Base-by-base conservation (phyloP, 2,888 invertebrate species). In the Troides oblongomaculatus region DNA sequence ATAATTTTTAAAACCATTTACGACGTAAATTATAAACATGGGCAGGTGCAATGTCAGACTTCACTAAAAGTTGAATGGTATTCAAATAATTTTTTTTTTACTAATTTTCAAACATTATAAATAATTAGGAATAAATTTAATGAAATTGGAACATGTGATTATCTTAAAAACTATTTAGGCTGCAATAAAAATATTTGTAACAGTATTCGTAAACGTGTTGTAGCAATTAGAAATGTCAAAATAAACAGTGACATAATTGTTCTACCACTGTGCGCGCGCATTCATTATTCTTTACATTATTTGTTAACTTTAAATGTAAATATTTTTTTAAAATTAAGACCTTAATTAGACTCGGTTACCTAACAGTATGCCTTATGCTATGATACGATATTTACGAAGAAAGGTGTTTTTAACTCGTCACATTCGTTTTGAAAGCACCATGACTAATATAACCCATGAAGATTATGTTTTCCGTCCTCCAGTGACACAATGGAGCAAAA, bases 391-490 rank as follows among this genome's bases (percentile, higher is more conserved):
- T 77, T 84, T 92, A 75, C 89, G 92, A 69, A 89, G 86, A 62
- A 84, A 86, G 64, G 83, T 83, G 66, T 69, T 84, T 63, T 76
- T 89, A 77, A 78, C 85, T 12, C 85, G 86, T 70, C 88, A 86
- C 83, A 84, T 88, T 72, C 84, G 91, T 4, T 70, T 81, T 8
- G 92, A 92, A 81, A 86, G 86, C 21, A 89, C 89, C 72, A 82
- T 90, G 87, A 88, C 86, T 62, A 91, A 86, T 77, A 74, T 88
- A 67, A 91, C 89, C 70, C 89, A 88, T 68, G 92, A 90, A 83
- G 91, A 91, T 74, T 86, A 89, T 71, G 81, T 88, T 75, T 88
- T 92, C 80, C 84, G 87, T 53, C 91, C 92, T 83, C 89, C 92
- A 43, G 74, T 90, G 63, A 83, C 90, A 12, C 86, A 88, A 72